Percentiles rank a stretch among this genome's conserved stretches.
Evolutionary conservation across 2,888 invertebrate genomes (phyloP).

Genomic region (Ceriagrion tenellum): DNA sequence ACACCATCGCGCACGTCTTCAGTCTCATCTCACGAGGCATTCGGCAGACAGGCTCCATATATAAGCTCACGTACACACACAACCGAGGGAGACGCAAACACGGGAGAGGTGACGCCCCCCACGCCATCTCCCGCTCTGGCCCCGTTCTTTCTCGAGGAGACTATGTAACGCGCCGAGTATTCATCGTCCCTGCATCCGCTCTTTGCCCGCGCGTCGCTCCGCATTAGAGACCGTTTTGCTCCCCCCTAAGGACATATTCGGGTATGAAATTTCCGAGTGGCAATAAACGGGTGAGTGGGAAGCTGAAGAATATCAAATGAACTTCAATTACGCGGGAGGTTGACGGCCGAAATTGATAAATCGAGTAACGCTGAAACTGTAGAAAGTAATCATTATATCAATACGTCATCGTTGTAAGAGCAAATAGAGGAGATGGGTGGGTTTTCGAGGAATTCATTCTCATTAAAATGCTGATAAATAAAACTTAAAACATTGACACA

Average conservation of each 20-base stretch:
- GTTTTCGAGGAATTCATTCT: too few relatives aligned
- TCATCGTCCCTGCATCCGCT: background rate
- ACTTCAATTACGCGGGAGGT: too few relatives aligned
- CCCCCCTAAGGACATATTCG: background rate
- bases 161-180: background rate
- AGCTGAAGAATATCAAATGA: background rate
- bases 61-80: background rate
- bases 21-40: background rate
- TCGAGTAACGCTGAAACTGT: too few relatives aligned
- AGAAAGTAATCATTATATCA: too few relatives aligned
- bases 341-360: too few relatives aligned
- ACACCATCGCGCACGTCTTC: background rate
- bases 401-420: too few relatives aligned
- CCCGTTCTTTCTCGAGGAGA: too few relatives aligned
- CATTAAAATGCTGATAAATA: too few relatives aligned
- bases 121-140: background rate
- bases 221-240: background rate
- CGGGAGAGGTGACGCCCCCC: background rate
- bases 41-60: background rate
- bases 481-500: too few relatives aligned
- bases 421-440: too few relatives aligned
- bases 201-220: background rate
- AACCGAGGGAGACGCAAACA: background rate
- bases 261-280: background rate
- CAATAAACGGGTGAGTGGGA: background rate